Conservation (phyloP, 2,113 vertebrate species). For the Panthera tigris region DNA sequence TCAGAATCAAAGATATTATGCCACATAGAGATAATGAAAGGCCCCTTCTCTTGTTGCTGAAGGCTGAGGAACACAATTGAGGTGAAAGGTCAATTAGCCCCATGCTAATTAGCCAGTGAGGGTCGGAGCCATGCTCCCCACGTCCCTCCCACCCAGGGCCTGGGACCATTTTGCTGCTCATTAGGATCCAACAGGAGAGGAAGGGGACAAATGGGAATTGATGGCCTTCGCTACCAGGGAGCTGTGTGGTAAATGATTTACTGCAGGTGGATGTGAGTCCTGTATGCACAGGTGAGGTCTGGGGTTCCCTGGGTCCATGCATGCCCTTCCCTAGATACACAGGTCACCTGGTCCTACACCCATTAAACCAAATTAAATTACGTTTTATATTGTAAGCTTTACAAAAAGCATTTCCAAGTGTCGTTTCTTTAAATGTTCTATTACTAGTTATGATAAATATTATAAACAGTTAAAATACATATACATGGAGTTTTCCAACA, state of each 20-base stretch:
- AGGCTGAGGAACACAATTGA: not conserved
- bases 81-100: not conserved
- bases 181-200: not conserved
- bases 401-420: not conserved
- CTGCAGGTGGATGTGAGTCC: no score
- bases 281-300: not conserved
- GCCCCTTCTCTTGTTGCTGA: not conserved
- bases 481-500: not conserved
- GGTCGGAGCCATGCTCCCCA: not conserved
- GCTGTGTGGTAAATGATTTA: rapidly evolving
- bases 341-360: not conserved
- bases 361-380: not conserved
- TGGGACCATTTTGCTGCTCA: not conserved
- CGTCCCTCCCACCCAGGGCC: not conserved
- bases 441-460: not conserved
- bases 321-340: not conserved
- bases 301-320: rapidly evolving
- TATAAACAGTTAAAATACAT: not conserved
- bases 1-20: not conserved
- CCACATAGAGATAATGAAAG: not conserved
- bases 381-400: not conserved
- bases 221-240: rapidly evolving
- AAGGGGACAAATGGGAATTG: rapidly evolving
- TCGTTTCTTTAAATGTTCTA: not conserved
- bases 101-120: not conserved